Evolutionary conservation across 2,888 invertebrate species (phyloP).

Genomic region (Resseliella maxima): DNA sequence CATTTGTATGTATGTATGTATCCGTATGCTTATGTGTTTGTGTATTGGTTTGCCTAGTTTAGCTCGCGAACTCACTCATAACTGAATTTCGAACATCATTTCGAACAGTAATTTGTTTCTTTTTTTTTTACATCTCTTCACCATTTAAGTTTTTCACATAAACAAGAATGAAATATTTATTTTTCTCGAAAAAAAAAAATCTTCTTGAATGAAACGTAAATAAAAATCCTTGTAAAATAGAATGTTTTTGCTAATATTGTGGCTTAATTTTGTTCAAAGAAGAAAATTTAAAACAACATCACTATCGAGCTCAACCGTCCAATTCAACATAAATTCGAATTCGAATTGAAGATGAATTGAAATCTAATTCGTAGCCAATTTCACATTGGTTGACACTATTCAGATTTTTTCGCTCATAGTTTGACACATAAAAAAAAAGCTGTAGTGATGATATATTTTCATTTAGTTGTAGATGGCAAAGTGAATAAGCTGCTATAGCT

Average conservation of each 20-base stretch:
- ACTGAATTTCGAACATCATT: neutral
- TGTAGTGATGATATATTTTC: constrained; percentile 10
- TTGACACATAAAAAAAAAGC: constrained; percentile 10
- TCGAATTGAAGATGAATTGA: neutral
- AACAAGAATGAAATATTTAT: too few species aligned
- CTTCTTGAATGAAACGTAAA: too few species aligned
- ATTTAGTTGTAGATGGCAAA: neutral
- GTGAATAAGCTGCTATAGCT: neutral
- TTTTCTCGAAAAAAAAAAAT: too few species aligned
- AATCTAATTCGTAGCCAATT: constrained; percentile 12
- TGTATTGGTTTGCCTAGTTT: neutral
- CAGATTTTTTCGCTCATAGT: neutral
- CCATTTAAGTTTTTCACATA: too few species aligned
- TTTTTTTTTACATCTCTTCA: too few species aligned
- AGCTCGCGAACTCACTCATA: constrained; percentile 17
- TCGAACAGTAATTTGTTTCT: neutral
- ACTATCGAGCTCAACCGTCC: too few species aligned
- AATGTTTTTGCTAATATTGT: too few species aligned
- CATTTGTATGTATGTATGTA: too few species aligned
- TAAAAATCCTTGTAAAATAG: too few species aligned
- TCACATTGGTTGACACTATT: constrained; percentile 8
- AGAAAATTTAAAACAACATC: too few species aligned
- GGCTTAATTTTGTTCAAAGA: too few species aligned
- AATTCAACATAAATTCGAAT: neutral
- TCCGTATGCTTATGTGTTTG: too few species aligned